phyloP scores from a whole-genome alignment of 2,113 vertebrate species.

The Vulpes lagopus region DNA sequence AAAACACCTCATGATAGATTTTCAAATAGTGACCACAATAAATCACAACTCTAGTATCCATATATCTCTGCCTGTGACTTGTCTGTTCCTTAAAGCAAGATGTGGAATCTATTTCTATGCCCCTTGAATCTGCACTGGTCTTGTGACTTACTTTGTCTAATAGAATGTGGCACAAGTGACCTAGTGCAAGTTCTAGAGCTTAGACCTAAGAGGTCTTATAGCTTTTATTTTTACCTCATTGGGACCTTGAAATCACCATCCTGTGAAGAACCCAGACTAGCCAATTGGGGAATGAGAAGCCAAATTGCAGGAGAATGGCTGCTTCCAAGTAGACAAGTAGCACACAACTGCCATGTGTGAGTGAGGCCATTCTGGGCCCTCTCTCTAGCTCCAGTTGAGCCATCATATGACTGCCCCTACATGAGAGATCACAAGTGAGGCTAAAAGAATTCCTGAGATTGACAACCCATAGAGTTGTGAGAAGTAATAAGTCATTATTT shows the following conservation, averaged over 20 bases:
- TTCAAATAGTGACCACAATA: background rate
- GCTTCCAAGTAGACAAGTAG: background rate
- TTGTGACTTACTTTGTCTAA: background rate
- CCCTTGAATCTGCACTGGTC: background rate
- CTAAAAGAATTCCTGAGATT: background rate
- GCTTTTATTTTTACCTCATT: background rate
- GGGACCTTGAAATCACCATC: background rate
- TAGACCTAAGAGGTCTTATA: background rate
- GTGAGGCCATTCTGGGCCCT: background rate
- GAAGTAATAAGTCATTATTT: background rate
- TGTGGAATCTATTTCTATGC: background rate
- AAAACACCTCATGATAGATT: background rate
- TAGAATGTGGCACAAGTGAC: background rate
- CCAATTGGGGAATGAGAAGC: background rate
- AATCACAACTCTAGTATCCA: background rate
- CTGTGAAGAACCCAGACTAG: background rate
- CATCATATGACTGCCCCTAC: background rate
- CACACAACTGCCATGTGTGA: background rate
- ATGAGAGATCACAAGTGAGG: background rate
- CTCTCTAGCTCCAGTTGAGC: background rate
- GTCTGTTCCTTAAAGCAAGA: background rate
- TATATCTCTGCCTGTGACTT: background rate
- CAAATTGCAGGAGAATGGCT: background rate
- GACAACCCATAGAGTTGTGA: background rate
- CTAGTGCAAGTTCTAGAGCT: background rate